Evolutionary conservation across 2,113 vertebrate species (phyloP).

Genomic region (Holacanthus passer): DNA sequence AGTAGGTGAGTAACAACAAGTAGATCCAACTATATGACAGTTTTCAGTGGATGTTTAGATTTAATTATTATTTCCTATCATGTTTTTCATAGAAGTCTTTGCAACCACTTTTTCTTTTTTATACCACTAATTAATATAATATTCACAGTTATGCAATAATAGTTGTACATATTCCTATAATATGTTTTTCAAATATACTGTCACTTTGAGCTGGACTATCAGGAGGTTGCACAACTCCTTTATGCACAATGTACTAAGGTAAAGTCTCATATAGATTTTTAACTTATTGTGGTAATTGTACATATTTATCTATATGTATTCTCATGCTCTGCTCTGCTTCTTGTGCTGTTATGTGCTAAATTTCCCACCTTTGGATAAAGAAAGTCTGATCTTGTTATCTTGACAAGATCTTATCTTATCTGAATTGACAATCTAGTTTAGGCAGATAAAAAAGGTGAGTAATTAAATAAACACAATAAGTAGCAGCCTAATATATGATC

Average conservation of each 20-base stretch:
- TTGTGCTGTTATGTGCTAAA: not conserved
- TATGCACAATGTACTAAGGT: not conserved
- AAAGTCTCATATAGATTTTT: not conserved
- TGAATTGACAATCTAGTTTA: too few relatives aligned
- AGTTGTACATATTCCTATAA: not conserved
- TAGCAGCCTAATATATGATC: constrained; percentile 1
- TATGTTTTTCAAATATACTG: not conserved
- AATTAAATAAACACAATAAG: not conserved
- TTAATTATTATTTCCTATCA: not conserved
- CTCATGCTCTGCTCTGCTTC: not conserved
- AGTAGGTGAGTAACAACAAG: constrained; percentile 75
- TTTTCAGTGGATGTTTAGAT: not conserved
- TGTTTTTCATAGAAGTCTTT: not conserved
- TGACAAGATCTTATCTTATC: too few relatives aligned
- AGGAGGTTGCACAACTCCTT: not conserved
- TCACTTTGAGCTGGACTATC: not conserved
- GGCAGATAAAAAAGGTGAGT: not conserved
- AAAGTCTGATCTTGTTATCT: not conserved
- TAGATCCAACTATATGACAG: not conserved
- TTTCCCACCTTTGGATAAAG: not conserved
- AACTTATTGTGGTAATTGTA: not conserved
- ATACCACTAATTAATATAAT: not conserved
- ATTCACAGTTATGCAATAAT: not conserved
- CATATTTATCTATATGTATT: not conserved
- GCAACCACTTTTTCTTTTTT: not conserved